Percentiles rank a stretch among this genome's conserved stretches.
phyloP scores from a whole-genome alignment of 2,797 vertebrate species.

The Microctenopoma lineatum region DNA sequence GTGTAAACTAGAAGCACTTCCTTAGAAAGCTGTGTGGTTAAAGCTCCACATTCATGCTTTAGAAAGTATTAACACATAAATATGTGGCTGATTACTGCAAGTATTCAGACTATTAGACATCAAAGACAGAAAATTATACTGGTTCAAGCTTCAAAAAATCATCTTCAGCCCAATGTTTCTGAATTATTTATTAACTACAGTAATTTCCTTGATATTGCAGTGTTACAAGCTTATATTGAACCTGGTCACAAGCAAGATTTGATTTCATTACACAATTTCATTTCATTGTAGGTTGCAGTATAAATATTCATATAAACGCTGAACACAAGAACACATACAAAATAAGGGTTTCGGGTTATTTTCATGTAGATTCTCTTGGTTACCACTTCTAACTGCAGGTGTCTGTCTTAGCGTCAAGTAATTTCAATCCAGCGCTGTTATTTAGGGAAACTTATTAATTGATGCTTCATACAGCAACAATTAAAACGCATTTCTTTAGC shows the following conservation, averaged over 20 bases:
- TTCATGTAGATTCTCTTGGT: too few relatives aligned
- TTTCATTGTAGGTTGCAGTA: neutral
- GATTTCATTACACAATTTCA: slow-evolving; percentile 17
- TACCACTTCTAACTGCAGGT: too few relatives aligned
- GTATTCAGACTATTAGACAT: slow-evolving; percentile 20
- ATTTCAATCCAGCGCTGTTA: too few relatives aligned
- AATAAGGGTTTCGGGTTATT: too few relatives aligned
- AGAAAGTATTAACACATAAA: slow-evolving; percentile 34
- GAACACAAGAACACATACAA: too few relatives aligned
- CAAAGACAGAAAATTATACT: slow-evolving; percentile 12
- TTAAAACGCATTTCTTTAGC: too few relatives aligned
- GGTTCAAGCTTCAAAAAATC: slow-evolving; percentile 3
- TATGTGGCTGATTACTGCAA: slow-evolving; percentile 37
- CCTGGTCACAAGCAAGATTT: slow-evolving; percentile 41
- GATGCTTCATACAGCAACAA: neutral
- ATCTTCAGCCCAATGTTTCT: neutral
- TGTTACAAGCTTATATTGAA: slow-evolving; percentile 50
- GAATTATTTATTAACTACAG: neutral
- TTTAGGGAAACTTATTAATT: neutral
- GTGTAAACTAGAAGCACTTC: slow-evolving; percentile 23
- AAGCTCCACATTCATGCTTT: slow-evolving; percentile 10
- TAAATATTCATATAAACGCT: neutral
- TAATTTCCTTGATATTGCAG: slow-evolving; percentile 7
- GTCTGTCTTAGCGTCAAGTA: too few relatives aligned
- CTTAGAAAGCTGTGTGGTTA: slow-evolving; percentile 26